Conservation (phyloP, 1,140 invertebrate species). For the Drosophila melanica region DNA sequence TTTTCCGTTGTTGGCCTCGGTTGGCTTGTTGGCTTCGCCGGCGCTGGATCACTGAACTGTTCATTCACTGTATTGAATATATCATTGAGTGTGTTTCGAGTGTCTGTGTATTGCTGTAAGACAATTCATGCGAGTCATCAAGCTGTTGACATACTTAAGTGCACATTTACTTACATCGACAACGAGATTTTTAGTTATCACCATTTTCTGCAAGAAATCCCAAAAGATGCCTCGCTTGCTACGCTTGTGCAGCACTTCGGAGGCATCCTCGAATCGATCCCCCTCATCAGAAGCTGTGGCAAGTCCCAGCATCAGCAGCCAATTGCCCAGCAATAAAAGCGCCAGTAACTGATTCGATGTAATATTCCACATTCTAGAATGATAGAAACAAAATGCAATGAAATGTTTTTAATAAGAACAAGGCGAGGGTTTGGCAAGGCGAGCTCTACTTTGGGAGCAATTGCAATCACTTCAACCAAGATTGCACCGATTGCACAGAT, state of each 20-base stretch:
- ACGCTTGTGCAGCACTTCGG: slow-evolving; percentile 42
- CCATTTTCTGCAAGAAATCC: slow-evolving; percentile 80
- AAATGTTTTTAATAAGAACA: neutral
- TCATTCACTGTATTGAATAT: slow-evolving; percentile 75
- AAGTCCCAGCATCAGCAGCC: slow-evolving; percentile 35
- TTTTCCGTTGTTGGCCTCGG: slow-evolving; percentile 62
- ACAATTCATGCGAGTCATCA: neutral
- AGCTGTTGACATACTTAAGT: too few relatives aligned
- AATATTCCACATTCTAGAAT: slow-evolving; percentile 7
- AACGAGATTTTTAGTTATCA: slow-evolving; percentile 74
- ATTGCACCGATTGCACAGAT: too few relatives aligned
- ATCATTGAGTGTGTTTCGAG: slow-evolving; percentile 67
- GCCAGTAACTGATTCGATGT: slow-evolving; percentile 3
- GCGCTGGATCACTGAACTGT: slow-evolving; percentile 77
- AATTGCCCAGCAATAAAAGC: slow-evolving; percentile 16
- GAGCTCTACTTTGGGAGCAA: too few relatives aligned
- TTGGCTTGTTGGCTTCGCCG: slow-evolving; percentile 58
- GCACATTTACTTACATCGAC: slow-evolving; percentile 67
- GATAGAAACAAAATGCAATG: too few relatives aligned
- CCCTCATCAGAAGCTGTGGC: neutral
- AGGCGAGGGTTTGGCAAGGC: too few relatives aligned
- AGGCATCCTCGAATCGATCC: neutral
- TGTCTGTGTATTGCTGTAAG: slow-evolving; percentile 80
- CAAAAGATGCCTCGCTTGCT: slow-evolving; percentile 73
- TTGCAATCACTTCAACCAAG: too few relatives aligned